A percentile compares a stretch with the other conserved stretches of the same genome.
Evolutionary conservation across 1,140 invertebrate genomes (phyloP).

Genomic region (Papilio xuthus): DNA sequence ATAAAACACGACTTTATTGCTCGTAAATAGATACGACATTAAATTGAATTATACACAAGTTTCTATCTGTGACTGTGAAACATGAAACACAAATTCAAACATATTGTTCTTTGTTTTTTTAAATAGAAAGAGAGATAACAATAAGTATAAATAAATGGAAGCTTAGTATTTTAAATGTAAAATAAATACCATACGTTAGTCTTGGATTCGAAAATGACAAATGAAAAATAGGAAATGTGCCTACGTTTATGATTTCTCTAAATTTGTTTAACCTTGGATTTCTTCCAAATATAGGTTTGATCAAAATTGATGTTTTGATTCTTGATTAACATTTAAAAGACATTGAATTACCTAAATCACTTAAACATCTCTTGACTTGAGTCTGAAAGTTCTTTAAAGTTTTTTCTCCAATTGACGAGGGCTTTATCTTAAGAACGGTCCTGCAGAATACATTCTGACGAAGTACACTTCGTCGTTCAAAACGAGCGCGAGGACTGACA

Average conservation of each 20-base stretch:
- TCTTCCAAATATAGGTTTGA: no score
- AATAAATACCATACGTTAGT: no score
- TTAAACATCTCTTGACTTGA: neutral
- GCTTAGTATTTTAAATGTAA: no score
- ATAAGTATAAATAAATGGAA: no score
- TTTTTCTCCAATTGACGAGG: neutral
- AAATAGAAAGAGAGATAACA: no score
- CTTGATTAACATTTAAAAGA: neutral
- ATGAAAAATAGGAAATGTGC: no score
- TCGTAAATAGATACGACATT: neutral
- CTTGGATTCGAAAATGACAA: no score
- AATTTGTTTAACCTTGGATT: no score
- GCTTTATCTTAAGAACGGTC: neutral
- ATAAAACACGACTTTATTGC: constrained; percentile 26
- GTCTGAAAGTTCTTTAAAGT: neutral
- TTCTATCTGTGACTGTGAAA: no score
- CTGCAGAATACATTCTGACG: neutral
- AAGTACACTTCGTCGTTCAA: constrained; percentile 7
- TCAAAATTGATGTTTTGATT: no score
- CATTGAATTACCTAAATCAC: neutral
- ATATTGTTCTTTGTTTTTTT: neutral
- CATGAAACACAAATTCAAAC: neutral
- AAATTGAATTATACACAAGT: constrained; percentile 8
- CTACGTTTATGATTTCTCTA: no score
- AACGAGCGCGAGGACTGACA: constrained; percentile 10